A percentile compares a stretch with the other conserved stretches of the same genome.
phyloP scores from a whole-genome alignment of 30 jellyfish, hydroid and myxozoan genomes.

The Pelagia noctiluca region DNA sequence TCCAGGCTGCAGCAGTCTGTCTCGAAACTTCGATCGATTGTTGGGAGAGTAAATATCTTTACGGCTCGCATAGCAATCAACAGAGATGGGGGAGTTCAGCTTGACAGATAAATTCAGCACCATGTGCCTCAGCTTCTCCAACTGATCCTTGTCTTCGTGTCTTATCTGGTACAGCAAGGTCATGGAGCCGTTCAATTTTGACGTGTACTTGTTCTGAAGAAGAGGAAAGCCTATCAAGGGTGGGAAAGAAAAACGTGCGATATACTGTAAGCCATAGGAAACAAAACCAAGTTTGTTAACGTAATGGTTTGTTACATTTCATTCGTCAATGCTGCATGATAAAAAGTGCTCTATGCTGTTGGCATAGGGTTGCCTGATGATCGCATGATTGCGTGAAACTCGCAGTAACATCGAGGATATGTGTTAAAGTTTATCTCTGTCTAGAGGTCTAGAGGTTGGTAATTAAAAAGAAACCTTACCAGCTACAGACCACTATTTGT shows the following conservation, averaged over 20 bases:
- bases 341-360: too few species aligned
- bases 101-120: slow-evolving; percentile 63
- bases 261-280: too few species aligned
- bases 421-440: too few species aligned
- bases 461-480: too few species aligned
- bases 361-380: too few species aligned
- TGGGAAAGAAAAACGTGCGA: background rate
- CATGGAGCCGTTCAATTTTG: slow-evolving; percentile 57
- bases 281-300: too few species aligned
- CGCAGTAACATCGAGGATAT: too few species aligned
- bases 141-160: slow-evolving; percentile 66
- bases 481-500: too few species aligned
- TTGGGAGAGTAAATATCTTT: slow-evolving; percentile 45
- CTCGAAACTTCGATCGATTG: slow-evolving; percentile 59
- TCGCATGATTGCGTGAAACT: too few species aligned
- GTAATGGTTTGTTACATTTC: too few species aligned
- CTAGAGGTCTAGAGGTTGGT: too few species aligned
- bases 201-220: slow-evolving; percentile 42
- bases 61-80: slow-evolving; percentile 80
- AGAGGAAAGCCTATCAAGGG: background rate
- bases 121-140: slow-evolving; percentile 78
- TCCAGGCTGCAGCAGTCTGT: slow-evolving; percentile 72
- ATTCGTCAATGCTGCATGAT: too few species aligned
- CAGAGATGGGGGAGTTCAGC: slow-evolving; percentile 62
- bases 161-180: slow-evolving; percentile 67